A percentile compares a stretch with the other conserved stretches of the same genome.
Evolutionary conservation across 2,888 invertebrate species (phyloP).

Genomic region (Branchipolynoe longqiensis): DNA sequence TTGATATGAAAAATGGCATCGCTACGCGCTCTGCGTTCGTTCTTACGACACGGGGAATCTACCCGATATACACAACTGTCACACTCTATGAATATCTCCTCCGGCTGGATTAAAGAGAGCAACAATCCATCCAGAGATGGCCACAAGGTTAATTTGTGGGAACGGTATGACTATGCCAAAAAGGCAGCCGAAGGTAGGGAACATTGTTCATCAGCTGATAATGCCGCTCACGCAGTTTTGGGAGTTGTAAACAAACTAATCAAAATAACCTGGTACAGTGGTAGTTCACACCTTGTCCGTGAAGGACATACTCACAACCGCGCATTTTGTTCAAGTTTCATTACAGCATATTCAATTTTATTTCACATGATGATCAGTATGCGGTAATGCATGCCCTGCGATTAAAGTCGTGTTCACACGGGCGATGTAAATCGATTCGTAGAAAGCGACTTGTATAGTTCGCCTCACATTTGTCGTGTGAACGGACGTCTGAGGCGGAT

Average conservation of each 20-base stretch:
- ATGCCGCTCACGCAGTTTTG: neutral
- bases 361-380: too few species aligned
- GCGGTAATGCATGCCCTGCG: too few species aligned
- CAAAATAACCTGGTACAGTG: too few species aligned
- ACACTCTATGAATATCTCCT: neutral
- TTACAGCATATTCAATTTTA: too few species aligned
- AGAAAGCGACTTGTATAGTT: too few species aligned
- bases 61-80: neutral
- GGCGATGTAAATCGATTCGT: too few species aligned
- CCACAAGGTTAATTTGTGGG: constrained; percentile 58
- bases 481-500: too few species aligned
- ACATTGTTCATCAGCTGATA: constrained; percentile 13
- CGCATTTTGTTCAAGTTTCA: too few species aligned
- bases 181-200: constrained; percentile 40
- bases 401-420: too few species aligned
- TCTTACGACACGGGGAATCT: constrained; percentile 6
- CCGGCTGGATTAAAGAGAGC: constrained; percentile 19
- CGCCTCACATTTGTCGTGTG: too few species aligned
- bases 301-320: too few species aligned
- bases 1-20: constrained; percentile 23
- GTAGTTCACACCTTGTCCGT: neutral
- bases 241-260: constrained; percentile 9
- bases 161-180: constrained; percentile 57
- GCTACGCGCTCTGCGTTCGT: neutral
- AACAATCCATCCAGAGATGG: neutral